A percentile compares a stretch with the other conserved stretches of the same genome.
Evolutionary conservation across 1,140 invertebrate genomes (phyloP).

Genomic region (Ephestia elutella): DNA sequence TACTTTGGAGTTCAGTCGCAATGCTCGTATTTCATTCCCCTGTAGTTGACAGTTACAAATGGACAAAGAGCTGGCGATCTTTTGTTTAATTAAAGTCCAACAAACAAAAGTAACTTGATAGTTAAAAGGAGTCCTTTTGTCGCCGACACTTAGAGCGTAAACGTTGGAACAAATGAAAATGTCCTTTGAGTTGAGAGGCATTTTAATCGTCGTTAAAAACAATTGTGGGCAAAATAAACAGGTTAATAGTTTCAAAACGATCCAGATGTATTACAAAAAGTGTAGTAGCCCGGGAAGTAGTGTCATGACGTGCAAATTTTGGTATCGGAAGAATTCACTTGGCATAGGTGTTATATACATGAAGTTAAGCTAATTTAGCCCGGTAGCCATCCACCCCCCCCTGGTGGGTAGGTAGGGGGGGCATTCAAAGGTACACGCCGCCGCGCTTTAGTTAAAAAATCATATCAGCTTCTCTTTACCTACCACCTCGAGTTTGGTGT

Average conservation of each 20-base stretch:
- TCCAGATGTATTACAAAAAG: conserved; percentile 72
- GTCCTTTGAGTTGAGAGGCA: conserved; percentile 47
- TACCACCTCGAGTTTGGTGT: too few species aligned
- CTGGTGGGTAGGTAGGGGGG: too few species aligned
- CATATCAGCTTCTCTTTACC: too few species aligned
- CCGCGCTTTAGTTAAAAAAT: too few species aligned
- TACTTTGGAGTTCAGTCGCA: conserved; percentile 15
- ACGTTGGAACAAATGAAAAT: conserved; percentile 41
- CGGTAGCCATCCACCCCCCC: too few species aligned
- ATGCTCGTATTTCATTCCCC: conserved; percentile 44
- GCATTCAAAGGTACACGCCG: too few species aligned
- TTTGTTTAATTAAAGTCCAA: conserved; percentile 64
- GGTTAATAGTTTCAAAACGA: conserved; percentile 73
- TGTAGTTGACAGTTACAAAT: conserved; percentile 35
- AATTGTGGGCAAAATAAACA: conserved; percentile 65
- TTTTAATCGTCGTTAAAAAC: conserved; percentile 43
- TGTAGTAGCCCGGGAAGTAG: too few species aligned
- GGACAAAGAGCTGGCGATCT: conserved; percentile 44
- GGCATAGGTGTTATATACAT: too few species aligned
- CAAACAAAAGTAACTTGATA: conserved; percentile 68
- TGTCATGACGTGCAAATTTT: too few species aligned
- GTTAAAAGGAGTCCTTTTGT: conserved; percentile 56
- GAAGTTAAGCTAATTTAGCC: too few species aligned
- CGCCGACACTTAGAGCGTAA: conserved; percentile 31
- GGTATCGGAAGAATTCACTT: too few species aligned